These are phyloP conservation scores for Dione vanillae DNA, from an alignment of 2,888 invertebrate genomes.

Conservation along the genomic window DNA sequence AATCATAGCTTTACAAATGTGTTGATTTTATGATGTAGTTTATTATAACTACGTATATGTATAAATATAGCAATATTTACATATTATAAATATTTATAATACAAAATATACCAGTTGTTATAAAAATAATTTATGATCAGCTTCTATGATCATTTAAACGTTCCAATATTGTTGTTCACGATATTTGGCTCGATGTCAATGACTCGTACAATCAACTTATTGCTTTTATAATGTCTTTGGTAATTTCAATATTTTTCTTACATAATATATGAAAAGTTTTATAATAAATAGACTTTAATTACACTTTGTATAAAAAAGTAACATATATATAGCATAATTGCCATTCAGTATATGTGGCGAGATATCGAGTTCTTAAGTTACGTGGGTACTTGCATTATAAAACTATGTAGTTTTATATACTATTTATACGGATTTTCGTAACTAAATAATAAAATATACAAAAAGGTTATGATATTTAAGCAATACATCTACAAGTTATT, in stretches of 20 bases:
- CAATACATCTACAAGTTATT: background rate
- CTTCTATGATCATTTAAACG: slow-evolving; percentile 60
- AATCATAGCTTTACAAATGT: background rate
- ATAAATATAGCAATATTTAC: background rate
- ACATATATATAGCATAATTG: too few relatives aligned
- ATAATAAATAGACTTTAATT: too few relatives aligned
- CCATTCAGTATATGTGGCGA: too few relatives aligned
- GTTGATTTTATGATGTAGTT: background rate
- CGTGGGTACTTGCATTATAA: too few relatives aligned
- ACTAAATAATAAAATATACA: background rate
- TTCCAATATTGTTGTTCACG: slow-evolving; percentile 75
- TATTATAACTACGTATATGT: background rate
- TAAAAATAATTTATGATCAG: slow-evolving; percentile 59
- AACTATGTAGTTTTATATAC: too few relatives aligned
- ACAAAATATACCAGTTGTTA: slow-evolving; percentile 31
- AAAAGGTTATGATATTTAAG: background rate
- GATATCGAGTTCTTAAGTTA: too few relatives aligned
- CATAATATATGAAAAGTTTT: background rate
- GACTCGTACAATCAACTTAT: slow-evolving; percentile 71
- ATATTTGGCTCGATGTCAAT: slow-evolving; percentile 73
- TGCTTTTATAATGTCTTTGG: slow-evolving; percentile 39
- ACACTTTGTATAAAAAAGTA: too few relatives aligned
- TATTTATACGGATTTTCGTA: background rate
- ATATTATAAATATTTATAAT: background rate
- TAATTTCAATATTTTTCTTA: slow-evolving; percentile 11